Conservation (phyloP, 2,797 vertebrate genomes). For the Antrozous pallidus region DNA sequence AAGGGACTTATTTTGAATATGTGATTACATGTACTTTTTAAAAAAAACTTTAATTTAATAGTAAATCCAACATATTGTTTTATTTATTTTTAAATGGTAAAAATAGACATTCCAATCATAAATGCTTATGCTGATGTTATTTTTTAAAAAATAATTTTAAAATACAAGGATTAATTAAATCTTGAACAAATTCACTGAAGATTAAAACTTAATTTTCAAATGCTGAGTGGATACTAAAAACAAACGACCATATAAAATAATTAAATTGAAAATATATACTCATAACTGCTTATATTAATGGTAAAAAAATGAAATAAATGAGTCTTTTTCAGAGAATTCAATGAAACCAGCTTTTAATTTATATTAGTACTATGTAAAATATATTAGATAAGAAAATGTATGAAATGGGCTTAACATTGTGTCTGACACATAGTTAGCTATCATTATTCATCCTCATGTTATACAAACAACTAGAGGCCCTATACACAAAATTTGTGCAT, state of each 20-base stretch:
- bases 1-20: neutral
- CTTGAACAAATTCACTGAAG: neutral
- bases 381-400: neutral
- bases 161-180: neutral
- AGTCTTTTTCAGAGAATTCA: neutral
- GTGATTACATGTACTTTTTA: neutral
- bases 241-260: neutral
- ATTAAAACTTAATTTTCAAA: conserved; percentile 19
- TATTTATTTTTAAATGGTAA: neutral
- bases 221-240: neutral
- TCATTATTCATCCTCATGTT: neutral
- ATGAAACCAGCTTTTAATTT: neutral
- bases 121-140: neutral
- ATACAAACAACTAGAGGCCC: neutral
- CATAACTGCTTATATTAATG: neutral
- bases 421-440: neutral
- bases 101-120: neutral
- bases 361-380: neutral
- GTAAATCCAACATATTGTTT: neutral
- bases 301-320: neutral
- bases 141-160: neutral
- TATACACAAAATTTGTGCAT: no score
- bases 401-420: neutral
- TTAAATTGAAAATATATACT: neutral
- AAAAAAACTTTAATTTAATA: neutral